Conservation (phyloP, 1,140 invertebrate species). For the Atopsyche davidsoni region DNA sequence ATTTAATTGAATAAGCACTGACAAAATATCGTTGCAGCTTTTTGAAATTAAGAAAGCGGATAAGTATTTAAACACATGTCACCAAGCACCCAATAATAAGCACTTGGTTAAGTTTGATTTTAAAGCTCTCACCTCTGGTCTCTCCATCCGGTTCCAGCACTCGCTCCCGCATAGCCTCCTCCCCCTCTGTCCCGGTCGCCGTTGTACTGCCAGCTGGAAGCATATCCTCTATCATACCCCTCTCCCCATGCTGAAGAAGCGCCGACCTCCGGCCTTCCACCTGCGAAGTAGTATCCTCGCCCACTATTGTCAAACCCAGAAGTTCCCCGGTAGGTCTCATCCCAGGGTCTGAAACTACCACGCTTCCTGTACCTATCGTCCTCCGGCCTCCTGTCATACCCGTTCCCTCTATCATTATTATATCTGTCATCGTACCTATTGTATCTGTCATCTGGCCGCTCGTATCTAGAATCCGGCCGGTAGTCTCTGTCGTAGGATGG, state of each 20-base stretch:
- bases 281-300: constrained; percentile 50
- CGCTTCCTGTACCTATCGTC: constrained; percentile 32
- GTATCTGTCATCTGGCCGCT: not conserved
- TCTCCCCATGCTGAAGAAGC: constrained; percentile 32
- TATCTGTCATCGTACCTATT: constrained; percentile 25
- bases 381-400: constrained; percentile 34
- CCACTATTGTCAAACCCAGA: constrained; percentile 47
- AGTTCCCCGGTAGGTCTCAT: constrained; percentile 47
- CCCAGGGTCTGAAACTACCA: constrained; percentile 48
- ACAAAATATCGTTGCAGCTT: too few relatives aligned
- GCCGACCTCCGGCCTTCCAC: constrained; percentile 41
- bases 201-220: constrained; percentile 26
- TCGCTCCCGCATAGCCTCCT: not conserved
- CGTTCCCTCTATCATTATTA: constrained; percentile 26
- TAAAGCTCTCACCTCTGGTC: constrained; percentile 28
- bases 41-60: too few relatives aligned
- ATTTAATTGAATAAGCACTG: too few relatives aligned
- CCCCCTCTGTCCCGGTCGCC: constrained; percentile 10
- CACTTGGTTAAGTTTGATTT: too few relatives aligned
- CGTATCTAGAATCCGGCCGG: constrained; percentile 4
- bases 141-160: constrained; percentile 19
- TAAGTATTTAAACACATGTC: too few relatives aligned
- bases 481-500: constrained; percentile 19
- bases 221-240: constrained; percentile 24
- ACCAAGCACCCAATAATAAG: too few relatives aligned